A percentile compares a stretch with the other conserved stretches of the same genome.
These are phyloP conservation scores for Nycticryphes semicollaris DNA, from an alignment of 2,113 vertebrate species.

Conservation along the genomic window DNA sequence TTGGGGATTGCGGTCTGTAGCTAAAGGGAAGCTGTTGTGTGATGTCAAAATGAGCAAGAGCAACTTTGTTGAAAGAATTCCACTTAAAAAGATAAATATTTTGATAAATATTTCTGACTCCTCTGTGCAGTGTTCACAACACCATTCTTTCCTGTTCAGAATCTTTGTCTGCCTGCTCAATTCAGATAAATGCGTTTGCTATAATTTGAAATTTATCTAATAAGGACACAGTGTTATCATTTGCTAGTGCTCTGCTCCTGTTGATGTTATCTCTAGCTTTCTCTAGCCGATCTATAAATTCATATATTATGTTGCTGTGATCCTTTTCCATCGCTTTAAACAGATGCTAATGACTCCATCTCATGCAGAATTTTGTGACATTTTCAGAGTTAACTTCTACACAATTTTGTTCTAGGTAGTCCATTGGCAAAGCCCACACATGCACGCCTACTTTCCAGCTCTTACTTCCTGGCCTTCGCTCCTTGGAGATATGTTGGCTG, in stretches of 20 bases:
- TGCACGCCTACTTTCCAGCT: conserved; percentile 95
- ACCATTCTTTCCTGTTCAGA: conserved; percentile 51
- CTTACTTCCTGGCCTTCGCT: conserved; percentile 96
- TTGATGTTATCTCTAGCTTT: neutral
- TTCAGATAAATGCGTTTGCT: conserved; percentile 65
- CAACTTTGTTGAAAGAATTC: neutral
- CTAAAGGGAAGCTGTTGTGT: neutral
- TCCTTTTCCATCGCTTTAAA: neutral
- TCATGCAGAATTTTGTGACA: neutral
- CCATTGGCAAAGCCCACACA: conserved; percentile 98
- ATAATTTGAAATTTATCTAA: conserved; percentile 53
- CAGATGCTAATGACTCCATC: neutral
- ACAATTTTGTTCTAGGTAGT: conserved; percentile 81
- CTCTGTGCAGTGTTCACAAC: neutral
- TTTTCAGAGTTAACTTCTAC: neutral
- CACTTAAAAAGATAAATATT: neutral
- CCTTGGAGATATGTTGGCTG: conserved; percentile 94
- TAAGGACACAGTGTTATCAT: conserved; percentile 1
- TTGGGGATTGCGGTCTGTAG: neutral
- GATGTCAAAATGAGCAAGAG: neutral
- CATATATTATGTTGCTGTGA: neutral
- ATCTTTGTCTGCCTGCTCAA: conserved; percentile 34
- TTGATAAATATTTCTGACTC: neutral
- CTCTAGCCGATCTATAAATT: neutral
- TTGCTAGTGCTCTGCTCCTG: neutral